Evolutionary conservation across 2,113 vertebrate genomes (phyloP).

Genomic region (Lophotis ruficrista): DNA sequence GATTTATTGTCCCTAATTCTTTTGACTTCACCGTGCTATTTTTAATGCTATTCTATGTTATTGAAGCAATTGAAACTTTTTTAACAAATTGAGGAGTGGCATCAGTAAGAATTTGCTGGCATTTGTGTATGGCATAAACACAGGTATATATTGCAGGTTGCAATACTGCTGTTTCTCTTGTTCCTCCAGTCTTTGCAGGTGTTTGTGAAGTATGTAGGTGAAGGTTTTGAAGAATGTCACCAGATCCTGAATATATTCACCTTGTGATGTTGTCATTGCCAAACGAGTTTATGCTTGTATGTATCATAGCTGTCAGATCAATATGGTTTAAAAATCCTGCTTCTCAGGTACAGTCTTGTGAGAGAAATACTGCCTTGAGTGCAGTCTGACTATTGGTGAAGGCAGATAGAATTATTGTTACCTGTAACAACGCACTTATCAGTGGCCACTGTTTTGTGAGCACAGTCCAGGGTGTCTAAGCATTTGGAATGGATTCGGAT

Average conservation of each 20-base stretch:
- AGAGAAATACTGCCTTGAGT: neutral
- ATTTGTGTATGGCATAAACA: neutral
- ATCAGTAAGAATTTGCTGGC: neutral
- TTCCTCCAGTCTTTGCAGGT: neutral
- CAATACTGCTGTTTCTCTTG: neutral
- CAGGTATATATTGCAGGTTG: neutral
- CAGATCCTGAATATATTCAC: neutral
- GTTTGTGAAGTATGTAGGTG: neutral
- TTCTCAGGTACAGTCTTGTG: neutral
- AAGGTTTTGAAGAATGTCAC: neutral
- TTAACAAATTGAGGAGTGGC: neutral
- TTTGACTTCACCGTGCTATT: neutral
- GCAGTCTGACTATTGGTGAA: neutral
- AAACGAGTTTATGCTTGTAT: neutral
- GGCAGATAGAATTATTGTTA: neutral
- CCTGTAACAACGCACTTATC: neutral
- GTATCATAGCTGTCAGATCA: neutral
- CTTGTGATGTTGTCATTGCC: neutral
- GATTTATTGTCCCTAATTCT: neutral
- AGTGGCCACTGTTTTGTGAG: neutral
- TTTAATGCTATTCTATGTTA: neutral
- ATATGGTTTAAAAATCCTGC: neutral
- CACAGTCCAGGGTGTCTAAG: neutral
- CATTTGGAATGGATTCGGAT: neutral
- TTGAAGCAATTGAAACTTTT: neutral